Percentiles rank a stretch among this genome's conserved stretches.
Conservation (phyloP, 2,113 vertebrate genomes). For the Ctenomys sociabilis region DNA sequence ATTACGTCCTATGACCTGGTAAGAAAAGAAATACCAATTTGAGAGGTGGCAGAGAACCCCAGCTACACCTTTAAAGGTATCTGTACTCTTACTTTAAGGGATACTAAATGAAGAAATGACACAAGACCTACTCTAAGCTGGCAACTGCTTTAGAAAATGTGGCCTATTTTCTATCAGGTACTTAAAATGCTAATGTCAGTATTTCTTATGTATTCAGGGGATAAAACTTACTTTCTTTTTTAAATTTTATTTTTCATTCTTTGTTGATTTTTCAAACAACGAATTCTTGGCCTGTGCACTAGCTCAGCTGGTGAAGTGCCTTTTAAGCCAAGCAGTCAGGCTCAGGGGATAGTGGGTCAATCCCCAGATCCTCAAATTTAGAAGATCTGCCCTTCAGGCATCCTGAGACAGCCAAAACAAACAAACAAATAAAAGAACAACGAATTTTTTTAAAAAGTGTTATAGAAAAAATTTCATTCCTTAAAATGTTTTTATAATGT, state of each 20-base stretch:
- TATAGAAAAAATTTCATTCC: background rate
- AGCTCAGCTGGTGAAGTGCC: too few relatives aligned
- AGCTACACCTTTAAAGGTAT: background rate
- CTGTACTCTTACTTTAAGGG: background rate
- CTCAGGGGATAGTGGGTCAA: too few relatives aligned
- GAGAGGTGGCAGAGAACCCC: background rate
- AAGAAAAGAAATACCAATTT: background rate
- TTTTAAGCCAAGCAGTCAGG: too few relatives aligned
- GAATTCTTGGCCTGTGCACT: too few relatives aligned
- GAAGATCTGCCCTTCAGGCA: too few relatives aligned
- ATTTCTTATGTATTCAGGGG: background rate
- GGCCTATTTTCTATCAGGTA: background rate
- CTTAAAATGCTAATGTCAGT: background rate
- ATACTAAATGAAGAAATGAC: background rate
- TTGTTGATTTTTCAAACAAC: background rate
- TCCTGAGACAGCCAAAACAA: too few relatives aligned
- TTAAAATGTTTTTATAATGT: conserved; percentile 34
- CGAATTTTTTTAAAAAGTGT: conserved; percentile 7
- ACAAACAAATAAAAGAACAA: too few relatives aligned
- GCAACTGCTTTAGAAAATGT: conserved; percentile 22
- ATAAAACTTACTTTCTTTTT: background rate
- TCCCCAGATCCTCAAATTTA: too few relatives aligned
- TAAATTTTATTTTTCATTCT: conserved; percentile 21
- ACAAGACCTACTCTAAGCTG: background rate
- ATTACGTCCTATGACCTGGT: background rate